These are phyloP conservation scores for Melanotaenia duboulayi DNA, from an alignment of 2,113 vertebrate genomes.

Conservation along the genomic window DNA sequence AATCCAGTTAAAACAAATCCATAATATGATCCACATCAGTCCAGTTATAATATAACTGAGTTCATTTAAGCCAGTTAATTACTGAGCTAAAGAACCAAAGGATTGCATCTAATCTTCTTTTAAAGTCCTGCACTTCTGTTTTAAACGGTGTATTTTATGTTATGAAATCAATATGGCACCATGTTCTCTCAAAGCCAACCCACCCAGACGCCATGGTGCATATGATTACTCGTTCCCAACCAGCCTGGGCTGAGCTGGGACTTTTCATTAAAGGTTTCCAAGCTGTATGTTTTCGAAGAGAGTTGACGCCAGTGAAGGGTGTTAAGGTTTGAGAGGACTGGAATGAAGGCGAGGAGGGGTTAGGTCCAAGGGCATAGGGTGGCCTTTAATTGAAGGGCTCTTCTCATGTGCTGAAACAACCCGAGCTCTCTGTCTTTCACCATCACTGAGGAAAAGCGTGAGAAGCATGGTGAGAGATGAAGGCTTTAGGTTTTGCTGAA, in stretches of 20 bases:
- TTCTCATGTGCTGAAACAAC: slow-evolving; percentile 41
- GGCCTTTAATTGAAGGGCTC: slow-evolving; percentile 54
- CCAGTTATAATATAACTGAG: too few species aligned
- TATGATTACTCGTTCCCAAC: too few species aligned
- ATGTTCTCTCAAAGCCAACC: neutral
- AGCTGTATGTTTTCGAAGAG: slow-evolving; percentile 66
- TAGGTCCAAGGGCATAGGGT: slow-evolving; percentile 58
- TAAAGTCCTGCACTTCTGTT: neutral
- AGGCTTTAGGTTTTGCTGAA: neutral
- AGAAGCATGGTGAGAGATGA: neutral
- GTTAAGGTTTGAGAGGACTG: slow-evolving; percentile 4
- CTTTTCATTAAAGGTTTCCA: slow-evolving; percentile 24
- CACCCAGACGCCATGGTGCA: neutral
- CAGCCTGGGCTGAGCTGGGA: too few species aligned
- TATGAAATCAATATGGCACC: neutral
- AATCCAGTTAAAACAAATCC: too few species aligned
- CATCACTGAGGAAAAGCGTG: neutral
- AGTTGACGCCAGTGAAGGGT: slow-evolving; percentile 46
- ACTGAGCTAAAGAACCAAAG: too few species aligned
- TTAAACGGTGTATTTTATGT: neutral
- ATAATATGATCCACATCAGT: too few species aligned
- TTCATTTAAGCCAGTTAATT: too few species aligned
- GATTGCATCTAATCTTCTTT: neutral
- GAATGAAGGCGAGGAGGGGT: slow-evolving; percentile 1
- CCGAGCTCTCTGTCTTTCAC: slow-evolving; percentile 42